Evolutionary conservation across 2,888 invertebrate species (phyloP).

Genomic region (Meteorus colon): DNA sequence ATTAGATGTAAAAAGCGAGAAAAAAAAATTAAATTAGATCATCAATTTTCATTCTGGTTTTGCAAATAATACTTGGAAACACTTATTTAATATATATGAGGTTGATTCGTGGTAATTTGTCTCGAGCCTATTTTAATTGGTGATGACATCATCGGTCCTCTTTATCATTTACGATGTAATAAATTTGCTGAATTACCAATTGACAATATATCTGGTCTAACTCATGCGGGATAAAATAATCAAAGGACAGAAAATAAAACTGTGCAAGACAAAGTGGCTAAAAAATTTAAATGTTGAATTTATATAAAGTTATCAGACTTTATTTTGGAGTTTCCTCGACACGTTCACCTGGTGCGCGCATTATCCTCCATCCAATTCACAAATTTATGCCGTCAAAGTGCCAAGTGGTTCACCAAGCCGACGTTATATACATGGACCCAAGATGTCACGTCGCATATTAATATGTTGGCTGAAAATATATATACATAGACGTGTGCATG

Average conservation of each 20-base stretch:
- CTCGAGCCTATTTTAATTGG: constrained; percentile 31
- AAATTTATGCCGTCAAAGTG: constrained; percentile 53
- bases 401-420: constrained; percentile 50
- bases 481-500: constrained; percentile 36
- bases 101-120: constrained; percentile 28
- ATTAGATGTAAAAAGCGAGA: too few relatives aligned
- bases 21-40: too few relatives aligned
- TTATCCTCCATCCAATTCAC: constrained; percentile 16
- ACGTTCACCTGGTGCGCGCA: constrained; percentile 26
- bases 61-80: too few relatives aligned
- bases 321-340: background rate
- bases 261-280: background rate
- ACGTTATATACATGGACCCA: constrained; percentile 5
- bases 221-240: constrained; percentile 9
- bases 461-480: constrained; percentile 42
- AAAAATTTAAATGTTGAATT: constrained; percentile 3
- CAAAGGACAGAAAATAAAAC: background rate
- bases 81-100: background rate
- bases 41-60: too few relatives aligned
- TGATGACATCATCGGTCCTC: constrained; percentile 21
- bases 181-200: too few relatives aligned
- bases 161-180: constrained; percentile 13
- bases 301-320: constrained; percentile 29
- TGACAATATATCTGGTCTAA: background rate
- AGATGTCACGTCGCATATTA: constrained; percentile 49